Evolutionary conservation across 2,797 vertebrate genomes (phyloP), one percentile per base, ranked within the genome.

Genomic region (Hephaestus fuliginosus): DNA sequence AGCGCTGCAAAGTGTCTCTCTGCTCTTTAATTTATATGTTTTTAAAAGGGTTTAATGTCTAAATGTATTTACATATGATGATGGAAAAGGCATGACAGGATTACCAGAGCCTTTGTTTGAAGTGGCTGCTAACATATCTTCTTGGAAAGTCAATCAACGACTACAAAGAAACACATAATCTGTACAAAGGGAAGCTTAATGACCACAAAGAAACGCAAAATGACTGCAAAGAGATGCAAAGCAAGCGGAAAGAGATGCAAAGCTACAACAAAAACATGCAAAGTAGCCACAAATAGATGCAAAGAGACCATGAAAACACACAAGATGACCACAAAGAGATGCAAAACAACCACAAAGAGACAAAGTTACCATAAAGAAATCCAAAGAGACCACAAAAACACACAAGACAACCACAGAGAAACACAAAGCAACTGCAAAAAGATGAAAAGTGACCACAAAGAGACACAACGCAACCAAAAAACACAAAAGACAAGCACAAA

Each of bases 1-100:
- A 44, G 76, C 72, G 60, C 0, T 74, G 70, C 84, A 73, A 87
- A 80, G 57, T 62, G 77, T 85, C 78, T 64, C 68, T 83, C 51
- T 51, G 36, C 63, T 87, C 65, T 83, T 76, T 74, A 70, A 43
- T 74, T 43, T 70, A 18, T 46, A 61, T 70, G 62, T 55, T 78
- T 86, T 79, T 53, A 57, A 70, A 80, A 65, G 63, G n/a, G 17
- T 82, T 78, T 22, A 53, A 77, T 48, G 44, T 76, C 58, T 14
- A 18, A 70, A 75, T 70, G 58, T 73, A 14, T 76, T 81, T 68
- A 36, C 39, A 61, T 48, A 44, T 28, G 84, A 80, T 77, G 85
- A 89, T n/a, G 64, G 79, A 82, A 83, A 18, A 43, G 46, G 7
- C n/a, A 39, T 39, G 22, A 63, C 28, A 15, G 5, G 51, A 58